Conservation (phyloP, 2,797 vertebrate genomes). For the Coccyzus lansbergi region DNA sequence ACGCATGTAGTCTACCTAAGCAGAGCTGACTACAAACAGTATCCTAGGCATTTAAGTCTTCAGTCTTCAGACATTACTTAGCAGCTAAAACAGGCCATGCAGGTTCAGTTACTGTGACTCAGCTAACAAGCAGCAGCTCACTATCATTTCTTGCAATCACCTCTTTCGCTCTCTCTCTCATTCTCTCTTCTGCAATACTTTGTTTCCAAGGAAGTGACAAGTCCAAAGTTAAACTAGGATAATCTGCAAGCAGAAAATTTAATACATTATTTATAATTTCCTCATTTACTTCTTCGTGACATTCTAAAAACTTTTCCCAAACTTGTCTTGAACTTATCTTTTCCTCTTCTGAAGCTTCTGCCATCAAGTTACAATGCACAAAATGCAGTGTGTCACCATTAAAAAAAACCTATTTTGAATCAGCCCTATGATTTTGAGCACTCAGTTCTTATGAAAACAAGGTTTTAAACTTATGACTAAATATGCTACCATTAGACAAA, state of each 20-base stretch:
- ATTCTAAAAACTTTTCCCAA: neutral
- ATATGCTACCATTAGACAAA: neutral
- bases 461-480: neutral
- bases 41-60: neutral
- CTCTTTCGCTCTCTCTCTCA: neutral
- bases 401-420: neutral
- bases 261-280: constrained; percentile 29
- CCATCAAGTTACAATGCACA: neutral
- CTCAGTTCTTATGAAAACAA: neutral
- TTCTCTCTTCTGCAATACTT: neutral
- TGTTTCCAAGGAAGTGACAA: neutral
- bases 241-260: neutral
- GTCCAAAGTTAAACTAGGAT: neutral
- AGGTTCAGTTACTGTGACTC: neutral
- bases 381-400: neutral
- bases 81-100: neutral
- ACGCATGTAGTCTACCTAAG: neutral
- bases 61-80: neutral
- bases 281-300: neutral
- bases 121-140: neutral
- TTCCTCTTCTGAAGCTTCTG: neutral
- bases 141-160: neutral
- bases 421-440: neutral
- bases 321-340: neutral
- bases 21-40: neutral